Conservation (phyloP, 1,140 invertebrate genomes). For the Pentalonia nigronervosa region DNA sequence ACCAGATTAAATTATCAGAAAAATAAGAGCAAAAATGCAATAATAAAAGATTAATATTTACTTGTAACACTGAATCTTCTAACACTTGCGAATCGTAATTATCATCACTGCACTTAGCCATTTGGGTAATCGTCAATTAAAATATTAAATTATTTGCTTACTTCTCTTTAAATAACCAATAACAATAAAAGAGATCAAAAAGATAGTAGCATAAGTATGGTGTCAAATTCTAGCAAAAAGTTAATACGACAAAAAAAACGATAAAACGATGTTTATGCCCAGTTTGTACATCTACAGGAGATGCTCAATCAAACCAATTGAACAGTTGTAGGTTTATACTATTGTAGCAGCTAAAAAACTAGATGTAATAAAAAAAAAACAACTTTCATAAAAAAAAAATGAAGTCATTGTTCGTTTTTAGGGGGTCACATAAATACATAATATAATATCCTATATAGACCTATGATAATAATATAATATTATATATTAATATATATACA, state of each 20-base stretch:
- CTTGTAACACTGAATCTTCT: constrained; percentile 8
- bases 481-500: not conserved
- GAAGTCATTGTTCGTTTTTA: not conserved
- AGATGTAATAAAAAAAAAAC: not conserved
- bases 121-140: not conserved
- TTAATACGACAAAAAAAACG: not conserved
- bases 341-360: not conserved
- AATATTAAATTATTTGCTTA: not conserved
- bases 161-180: not conserved
- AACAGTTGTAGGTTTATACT: not conserved
- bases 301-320: not conserved
- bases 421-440: not conserved
- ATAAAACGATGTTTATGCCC: not conserved
- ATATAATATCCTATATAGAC: not conserved
- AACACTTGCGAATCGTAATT: not conserved
- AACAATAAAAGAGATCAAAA: not conserved
- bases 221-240: not conserved
- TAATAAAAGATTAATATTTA: not conserved
- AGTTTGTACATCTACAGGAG: not conserved
- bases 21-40: too few species aligned
- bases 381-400: not conserved
- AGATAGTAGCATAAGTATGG: not conserved
- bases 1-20: not conserved
- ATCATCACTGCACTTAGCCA: not conserved
- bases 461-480: not conserved